Evolutionary conservation across 2,888 invertebrate species (phyloP).

Genomic region (Branchipolynoe longqiensis): DNA sequence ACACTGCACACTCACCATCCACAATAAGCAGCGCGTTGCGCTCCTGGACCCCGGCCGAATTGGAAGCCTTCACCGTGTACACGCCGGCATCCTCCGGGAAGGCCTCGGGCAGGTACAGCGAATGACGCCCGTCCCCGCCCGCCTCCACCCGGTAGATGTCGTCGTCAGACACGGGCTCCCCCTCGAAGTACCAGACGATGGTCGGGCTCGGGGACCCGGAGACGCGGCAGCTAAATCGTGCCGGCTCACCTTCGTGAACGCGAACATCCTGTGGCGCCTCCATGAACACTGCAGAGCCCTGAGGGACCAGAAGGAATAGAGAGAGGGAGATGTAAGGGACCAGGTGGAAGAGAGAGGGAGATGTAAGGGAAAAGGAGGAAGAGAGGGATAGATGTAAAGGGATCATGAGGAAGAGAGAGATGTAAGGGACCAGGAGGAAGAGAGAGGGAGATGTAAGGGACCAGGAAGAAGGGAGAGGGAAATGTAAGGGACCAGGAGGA

Average conservation of each 20-base stretch:
- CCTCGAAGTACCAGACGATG: conserved; percentile 67
- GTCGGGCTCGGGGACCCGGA: conserved; percentile 58
- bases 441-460: no score
- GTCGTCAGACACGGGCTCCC: conserved; percentile 61
- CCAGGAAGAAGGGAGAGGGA: no score
- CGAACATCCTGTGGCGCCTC: conserved; percentile 69
- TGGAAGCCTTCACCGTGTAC: conserved; percentile 96
- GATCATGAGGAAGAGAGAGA: no score
- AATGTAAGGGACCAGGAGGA: no score
- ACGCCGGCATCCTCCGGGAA: conserved; percentile 98
- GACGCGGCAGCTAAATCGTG: conserved; percentile 65
- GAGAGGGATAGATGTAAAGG: no score
- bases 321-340: no score
- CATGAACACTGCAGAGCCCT: conserved; percentile 16
- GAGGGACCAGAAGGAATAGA: no score
- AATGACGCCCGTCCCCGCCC: conserved; percentile 56
- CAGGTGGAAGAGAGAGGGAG: no score
- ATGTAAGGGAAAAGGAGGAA: no score
- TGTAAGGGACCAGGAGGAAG: no score
- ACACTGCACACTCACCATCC: conserved; percentile 87
- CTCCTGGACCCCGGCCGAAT: conserved; percentile 98
- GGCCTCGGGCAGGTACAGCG: conserved; percentile 92
- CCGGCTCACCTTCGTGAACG: conserved; percentile 76
- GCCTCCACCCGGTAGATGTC: conserved; percentile 65
- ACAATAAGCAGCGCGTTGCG: conserved; percentile 98